Evolutionary conservation across 2,113 vertebrate species (phyloP).

Genomic region (Phaethornis superciliosus): DNA sequence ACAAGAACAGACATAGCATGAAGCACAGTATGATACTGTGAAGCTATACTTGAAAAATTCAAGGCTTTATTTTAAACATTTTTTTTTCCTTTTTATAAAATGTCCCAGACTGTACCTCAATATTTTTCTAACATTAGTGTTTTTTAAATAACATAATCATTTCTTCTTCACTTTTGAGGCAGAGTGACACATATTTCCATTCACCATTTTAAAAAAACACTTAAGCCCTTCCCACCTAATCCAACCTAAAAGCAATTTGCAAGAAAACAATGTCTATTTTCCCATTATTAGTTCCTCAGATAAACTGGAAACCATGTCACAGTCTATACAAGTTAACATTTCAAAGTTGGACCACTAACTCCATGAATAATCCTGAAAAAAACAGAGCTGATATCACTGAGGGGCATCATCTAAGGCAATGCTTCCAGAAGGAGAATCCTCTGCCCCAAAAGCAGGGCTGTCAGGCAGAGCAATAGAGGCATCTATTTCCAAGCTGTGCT

Average conservation of each 20-base stretch:
- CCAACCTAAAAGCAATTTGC: background rate
- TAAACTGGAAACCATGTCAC: background rate
- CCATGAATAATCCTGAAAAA: background rate
- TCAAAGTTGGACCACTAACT: background rate
- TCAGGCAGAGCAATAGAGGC: conserved; percentile 17
- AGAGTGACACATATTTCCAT: background rate
- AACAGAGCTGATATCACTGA: conserved; percentile 19
- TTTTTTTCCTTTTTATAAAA: background rate
- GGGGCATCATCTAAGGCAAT: conserved; percentile 38
- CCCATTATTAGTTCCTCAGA: background rate
- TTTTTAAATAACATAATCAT: background rate
- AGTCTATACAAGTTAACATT: background rate
- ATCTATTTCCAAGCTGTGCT: conserved; percentile 34
- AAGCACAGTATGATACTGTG: fast-evolving
- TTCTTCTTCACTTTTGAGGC: conserved; percentile 11
- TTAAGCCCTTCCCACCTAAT: background rate
- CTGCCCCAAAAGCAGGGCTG: conserved; percentile 41
- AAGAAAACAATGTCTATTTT: background rate
- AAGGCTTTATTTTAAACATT: conserved; percentile 9
- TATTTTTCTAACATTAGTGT: background rate
- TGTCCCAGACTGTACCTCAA: background rate
- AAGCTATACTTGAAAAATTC: background rate
- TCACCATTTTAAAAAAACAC: background rate
- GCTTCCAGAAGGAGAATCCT: conserved; percentile 52
- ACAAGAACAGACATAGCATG: background rate